Evolutionary conservation across 2,797 vertebrate genomes (phyloP).

Genomic region (Heterohyrax brucei): DNA sequence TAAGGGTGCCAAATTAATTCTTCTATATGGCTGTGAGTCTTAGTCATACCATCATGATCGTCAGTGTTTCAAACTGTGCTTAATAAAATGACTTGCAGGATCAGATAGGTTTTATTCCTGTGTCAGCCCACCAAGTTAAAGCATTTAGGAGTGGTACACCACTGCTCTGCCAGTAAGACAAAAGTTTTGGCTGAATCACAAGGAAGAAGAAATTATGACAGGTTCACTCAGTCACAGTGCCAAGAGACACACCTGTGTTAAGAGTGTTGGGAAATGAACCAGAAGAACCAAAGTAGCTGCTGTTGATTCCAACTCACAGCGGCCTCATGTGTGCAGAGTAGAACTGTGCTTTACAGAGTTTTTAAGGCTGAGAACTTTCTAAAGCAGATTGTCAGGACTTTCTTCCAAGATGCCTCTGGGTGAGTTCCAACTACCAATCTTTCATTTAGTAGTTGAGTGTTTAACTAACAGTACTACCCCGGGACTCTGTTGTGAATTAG

Average conservation of each 20-base stretch:
- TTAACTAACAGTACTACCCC: neutral
- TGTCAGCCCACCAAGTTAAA: neutral
- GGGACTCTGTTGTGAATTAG: neutral
- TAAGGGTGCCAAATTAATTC: conserved; percentile 66
- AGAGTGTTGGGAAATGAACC: neutral
- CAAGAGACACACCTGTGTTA: neutral
- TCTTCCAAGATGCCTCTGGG: neutral
- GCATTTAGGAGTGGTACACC: neutral
- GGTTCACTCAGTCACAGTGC: neutral
- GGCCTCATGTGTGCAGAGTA: neutral
- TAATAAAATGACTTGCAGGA: conserved; percentile 71
- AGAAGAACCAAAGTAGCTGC: neutral
- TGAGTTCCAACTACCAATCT: neutral
- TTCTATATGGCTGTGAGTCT: conserved; percentile 54
- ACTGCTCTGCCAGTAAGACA: neutral
- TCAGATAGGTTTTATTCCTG: neutral
- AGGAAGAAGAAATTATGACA: conserved; percentile 10
- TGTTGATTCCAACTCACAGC: neutral
- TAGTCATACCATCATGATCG: conserved; percentile 48
- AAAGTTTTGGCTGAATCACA: conserved; percentile 13
- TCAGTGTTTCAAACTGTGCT: conserved; percentile 70
- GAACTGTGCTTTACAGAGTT: no score
- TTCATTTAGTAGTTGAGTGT: neutral
- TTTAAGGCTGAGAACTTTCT: neutral
- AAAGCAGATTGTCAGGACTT: neutral